Evolutionary conservation across 2,113 vertebrate species (phyloP), one percentile per base, ranked within the genome.

Genomic region (Lophius piscatorius): DNA sequence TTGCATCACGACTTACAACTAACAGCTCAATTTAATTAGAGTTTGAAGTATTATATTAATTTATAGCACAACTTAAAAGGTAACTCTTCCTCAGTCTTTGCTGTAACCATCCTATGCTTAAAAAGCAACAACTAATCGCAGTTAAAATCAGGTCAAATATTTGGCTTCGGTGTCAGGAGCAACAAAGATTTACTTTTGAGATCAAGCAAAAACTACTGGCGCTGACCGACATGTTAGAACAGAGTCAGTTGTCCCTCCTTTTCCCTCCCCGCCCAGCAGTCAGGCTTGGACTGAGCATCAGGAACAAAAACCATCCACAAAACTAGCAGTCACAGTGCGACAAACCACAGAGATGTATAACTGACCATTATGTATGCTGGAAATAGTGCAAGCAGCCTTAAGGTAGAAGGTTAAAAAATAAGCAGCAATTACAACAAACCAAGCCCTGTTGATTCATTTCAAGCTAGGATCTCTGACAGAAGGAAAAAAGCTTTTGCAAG

Each of bases 211-310:
- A 49, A 51, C 20, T 23, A 70, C 54, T 56, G 29, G 39, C 47
- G 21, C 63, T 49, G 64, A 57, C 70, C 77, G 82, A 79, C 90
- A 74, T 85, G 87, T 89, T 78, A 51, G 67, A 66, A 88, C 88
- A 88, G 73, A 74, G 76, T 78, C 73, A 64, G 78, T 56, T 78
- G 73, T 76, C 49, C 69, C 73, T 87, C 74, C 78, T 13, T 16
- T 79, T 49, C 55, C 48, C 80, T 84, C 75, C 65, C 76, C 69
- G 12, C 84, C 74, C 69, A 70, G 56, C 67, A 63, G 74, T 77
- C 63, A 76, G 52, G 51, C 61, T 72, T 57, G 78, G 78, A 75
- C 67, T 38, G 58, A 52, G 72, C 74, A 67, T 75, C 82, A 87
- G 74, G 66, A 84, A 83, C n/a, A n/a, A n/a, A n/a, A n/a, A n/a